These are phyloP conservation scores for Campylomormyrus numenius DNA, from an alignment of 2,113 vertebrate species.

Conservation along the genomic window DNA sequence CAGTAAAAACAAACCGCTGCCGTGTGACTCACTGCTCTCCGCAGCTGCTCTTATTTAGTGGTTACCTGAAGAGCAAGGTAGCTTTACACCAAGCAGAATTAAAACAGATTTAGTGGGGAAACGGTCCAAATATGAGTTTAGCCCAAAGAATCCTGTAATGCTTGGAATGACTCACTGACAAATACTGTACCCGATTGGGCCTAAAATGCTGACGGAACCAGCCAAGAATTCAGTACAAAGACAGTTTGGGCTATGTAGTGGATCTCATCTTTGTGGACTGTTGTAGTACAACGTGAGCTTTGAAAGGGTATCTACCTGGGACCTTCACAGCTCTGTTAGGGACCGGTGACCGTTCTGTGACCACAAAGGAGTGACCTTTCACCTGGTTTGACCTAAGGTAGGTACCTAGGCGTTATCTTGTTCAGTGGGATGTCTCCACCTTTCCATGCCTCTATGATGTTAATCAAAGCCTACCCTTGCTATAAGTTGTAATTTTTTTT, in stretches of 20 bases:
- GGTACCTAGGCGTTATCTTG: not conserved
- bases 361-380: not conserved
- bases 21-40: not conserved
- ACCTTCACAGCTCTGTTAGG: not conserved
- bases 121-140: not conserved
- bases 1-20: not conserved
- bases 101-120: slow-evolving; percentile 13
- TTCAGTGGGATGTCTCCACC: not conserved
- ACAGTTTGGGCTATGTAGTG: not conserved
- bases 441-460: not conserved
- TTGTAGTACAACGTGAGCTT: not conserved
- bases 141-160: not conserved
- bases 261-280: not conserved
- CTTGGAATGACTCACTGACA: slow-evolving; percentile 10
- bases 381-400: not conserved
- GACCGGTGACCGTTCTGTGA: not conserved
- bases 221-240: not conserved
- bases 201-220: not conserved
- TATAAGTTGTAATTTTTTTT: not conserved
- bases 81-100: slow-evolving; percentile 22
- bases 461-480: not conserved
- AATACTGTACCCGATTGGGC: not conserved
- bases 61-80: slow-evolving; percentile 23
- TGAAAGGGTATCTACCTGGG: not conserved
- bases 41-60: slow-evolving; percentile 24